Evolutionary conservation across 2,113 vertebrate genomes (phyloP).

Genomic region (Bombycilla garrulus): DNA sequence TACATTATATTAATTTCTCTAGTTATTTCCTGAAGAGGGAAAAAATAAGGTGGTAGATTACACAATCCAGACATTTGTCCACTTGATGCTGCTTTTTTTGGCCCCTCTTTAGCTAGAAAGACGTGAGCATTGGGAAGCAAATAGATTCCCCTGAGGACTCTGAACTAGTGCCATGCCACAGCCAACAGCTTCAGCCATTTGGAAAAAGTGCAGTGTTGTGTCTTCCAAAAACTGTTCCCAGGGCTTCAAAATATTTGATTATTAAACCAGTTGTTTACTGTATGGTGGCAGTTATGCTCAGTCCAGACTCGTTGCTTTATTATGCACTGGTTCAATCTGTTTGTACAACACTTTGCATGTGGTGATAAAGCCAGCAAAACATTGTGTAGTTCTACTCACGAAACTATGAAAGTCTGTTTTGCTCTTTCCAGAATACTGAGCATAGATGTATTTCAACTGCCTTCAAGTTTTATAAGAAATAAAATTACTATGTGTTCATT

Average conservation of each 20-base stretch:
- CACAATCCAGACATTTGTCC: conserved; percentile 25
- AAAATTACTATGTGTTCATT: neutral
- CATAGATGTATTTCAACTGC: neutral
- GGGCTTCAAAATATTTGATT: conserved; percentile 53
- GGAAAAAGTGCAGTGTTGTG: conserved; percentile 9
- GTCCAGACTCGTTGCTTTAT: conserved; percentile 29
- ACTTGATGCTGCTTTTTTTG: conserved; percentile 30
- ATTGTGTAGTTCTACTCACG: neutral
- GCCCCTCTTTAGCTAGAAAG: neutral
- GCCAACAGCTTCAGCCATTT: conserved; percentile 22
- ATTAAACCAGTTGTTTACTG: conserved; percentile 40
- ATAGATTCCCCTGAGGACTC: neutral
- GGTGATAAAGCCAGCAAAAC: conserved; percentile 27
- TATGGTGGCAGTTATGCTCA: neutral
- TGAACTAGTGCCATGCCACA: neutral
- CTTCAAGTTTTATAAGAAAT: neutral
- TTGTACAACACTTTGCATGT: conserved; percentile 17
- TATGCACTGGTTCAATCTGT: neutral
- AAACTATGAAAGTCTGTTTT: neutral
- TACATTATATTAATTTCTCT: neutral
- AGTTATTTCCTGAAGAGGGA: neutral
- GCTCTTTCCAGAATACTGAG: neutral
- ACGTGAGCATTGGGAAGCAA: neutral
- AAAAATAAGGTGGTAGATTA: neutral
- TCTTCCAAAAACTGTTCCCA: conserved; percentile 57